Evolutionary conservation across 2,888 invertebrate genomes (phyloP), one percentile per base, ranked within the genome.

Genomic region (Erebia ligea): DNA sequence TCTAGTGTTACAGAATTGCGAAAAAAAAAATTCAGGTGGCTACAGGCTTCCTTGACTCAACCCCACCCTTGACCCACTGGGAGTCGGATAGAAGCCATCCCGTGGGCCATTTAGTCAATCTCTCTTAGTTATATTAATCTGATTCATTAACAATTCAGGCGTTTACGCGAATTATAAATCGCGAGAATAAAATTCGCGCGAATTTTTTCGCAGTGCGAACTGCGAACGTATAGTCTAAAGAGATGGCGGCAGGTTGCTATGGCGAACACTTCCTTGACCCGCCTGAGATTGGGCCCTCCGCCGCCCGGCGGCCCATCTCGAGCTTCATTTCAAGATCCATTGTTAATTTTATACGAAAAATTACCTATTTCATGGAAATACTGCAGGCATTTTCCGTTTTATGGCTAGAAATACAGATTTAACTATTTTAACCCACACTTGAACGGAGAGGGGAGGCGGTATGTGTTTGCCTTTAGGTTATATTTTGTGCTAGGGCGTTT

Each of bases 261-360:
- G 48, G 21, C 21, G 21, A 21, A 3, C 48, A 13, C 62, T 48
- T 5, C 62, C 62, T 62, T 62, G 62, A 62, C 62, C 62, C 48
- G 62, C 6, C 42, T 1, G 21, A 48, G 62, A 62, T 21, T 25
- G 48, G 21, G 62, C 62, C 48, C 62, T 48, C 9, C 62, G n/a
- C 19, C 6, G 9, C 45, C 45, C 5, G 40, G 19, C 61, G 56
- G 13, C 42, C 19, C 45, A 62, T 62, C 62, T 48, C 62, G 8
- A 62, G 15, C 15, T 48, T 45, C 17, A 42, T 40, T 40, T 48
- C 11, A 62, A 48, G 13, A 62, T 48, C 62, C 62, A 62, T 62
- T 62, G 62, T 62, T 62, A 21, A 62, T 62, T 45, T 62, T 21
- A 3, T 48, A 45, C 15, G 11, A 61, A 56, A 61, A 61, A 59